phyloP scores from a whole-genome alignment of 2,113 vertebrate genomes.

The Machaerirhynchus nigripectus region DNA sequence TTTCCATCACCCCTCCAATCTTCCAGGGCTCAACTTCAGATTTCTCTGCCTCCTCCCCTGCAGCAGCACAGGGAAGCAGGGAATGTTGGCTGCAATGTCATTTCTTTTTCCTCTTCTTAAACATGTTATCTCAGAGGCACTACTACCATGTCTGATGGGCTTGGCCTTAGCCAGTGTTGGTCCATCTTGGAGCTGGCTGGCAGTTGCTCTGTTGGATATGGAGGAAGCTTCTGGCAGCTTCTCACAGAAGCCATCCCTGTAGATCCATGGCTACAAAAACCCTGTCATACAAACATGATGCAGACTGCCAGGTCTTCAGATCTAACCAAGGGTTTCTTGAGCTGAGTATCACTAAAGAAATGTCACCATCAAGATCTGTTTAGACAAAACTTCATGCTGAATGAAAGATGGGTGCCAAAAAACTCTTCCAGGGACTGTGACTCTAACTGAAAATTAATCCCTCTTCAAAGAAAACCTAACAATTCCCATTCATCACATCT shows the following conservation, averaged over 20 bases:
- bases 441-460: not conserved
- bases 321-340: not conserved
- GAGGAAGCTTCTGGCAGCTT: not conserved
- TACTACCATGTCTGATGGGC: not conserved
- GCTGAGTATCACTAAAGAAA: not conserved
- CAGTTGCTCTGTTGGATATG: not conserved
- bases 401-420: not conserved
- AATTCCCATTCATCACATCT: not conserved
- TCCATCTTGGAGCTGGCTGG: not conserved
- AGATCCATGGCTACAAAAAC: not conserved
- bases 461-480: not conserved
- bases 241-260: not conserved
- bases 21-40: not conserved
- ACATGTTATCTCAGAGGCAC: not conserved
- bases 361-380: not conserved
- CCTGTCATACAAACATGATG: not conserved
- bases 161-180: fast-evolving
- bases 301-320: not conserved
- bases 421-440: not conserved
- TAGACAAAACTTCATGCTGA: not conserved
- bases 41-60: not conserved
- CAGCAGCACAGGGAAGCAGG: not conserved
- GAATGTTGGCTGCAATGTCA: not conserved
- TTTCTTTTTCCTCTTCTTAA: not conserved
- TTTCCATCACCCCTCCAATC: not conserved